These are phyloP conservation scores for Tyto alba DNA, from an alignment of 2,113 vertebrate genomes.

Conservation along the genomic window DNA sequence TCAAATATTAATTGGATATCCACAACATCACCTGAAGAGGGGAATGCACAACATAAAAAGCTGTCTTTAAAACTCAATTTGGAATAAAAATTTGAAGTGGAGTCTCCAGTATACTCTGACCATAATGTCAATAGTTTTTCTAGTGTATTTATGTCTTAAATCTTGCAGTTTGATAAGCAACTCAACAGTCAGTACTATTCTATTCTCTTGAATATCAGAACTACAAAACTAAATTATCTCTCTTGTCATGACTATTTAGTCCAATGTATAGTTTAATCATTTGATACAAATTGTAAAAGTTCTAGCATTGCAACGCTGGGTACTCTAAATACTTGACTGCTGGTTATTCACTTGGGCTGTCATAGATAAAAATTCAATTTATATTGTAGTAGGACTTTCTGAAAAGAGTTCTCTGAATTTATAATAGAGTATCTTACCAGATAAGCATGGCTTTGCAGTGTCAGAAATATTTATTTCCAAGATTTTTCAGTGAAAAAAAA, in stretches of 20 bases:
- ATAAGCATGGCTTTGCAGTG: fast-evolving
- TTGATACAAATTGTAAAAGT: neutral
- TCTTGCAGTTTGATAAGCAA: neutral
- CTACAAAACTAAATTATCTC: neutral
- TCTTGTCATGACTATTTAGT: neutral
- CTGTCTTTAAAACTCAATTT: neutral
- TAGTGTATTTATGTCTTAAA: neutral
- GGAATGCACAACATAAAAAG: neutral
- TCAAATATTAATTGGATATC: neutral
- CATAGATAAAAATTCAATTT: neutral
- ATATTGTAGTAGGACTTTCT: neutral
- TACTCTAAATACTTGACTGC: neutral
- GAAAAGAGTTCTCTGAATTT: neutral
- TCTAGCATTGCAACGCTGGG: neutral
- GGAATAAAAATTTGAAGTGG: neutral
- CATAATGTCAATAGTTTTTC: neutral
- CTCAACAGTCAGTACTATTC: neutral
- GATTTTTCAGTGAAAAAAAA: neutral
- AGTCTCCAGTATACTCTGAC: neutral
- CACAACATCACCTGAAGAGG: neutral
- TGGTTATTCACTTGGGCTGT: neutral
- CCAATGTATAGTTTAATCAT: neutral
- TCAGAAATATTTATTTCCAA: neutral
- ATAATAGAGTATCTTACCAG: neutral
- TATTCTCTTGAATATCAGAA: neutral